Conservation (phyloP, 2,113 vertebrate species). For the Bothrops jararaca region DNA sequence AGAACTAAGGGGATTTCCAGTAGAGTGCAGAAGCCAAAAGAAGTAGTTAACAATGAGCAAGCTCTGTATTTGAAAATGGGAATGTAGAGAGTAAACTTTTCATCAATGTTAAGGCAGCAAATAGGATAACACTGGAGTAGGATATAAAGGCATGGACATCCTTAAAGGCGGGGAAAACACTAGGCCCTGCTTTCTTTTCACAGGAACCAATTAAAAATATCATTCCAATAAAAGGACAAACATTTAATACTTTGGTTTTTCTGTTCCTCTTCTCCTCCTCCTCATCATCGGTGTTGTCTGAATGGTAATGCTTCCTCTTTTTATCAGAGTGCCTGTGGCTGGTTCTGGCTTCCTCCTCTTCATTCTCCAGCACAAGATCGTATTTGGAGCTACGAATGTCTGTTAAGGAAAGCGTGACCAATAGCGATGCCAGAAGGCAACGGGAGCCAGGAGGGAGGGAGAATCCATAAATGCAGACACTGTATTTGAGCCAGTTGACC, state of each 20-base stretch:
- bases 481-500: neutral
- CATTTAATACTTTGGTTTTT: constrained; percentile 79
- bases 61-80: neutral
- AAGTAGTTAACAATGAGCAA: neutral
- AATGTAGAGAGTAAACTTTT: neutral
- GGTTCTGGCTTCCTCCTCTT: constrained; percentile 70
- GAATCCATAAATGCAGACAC: neutral
- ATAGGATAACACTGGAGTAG: neutral
- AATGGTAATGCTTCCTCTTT: constrained; percentile 81
- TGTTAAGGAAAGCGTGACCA: constrained; percentile 69
- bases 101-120: neutral
- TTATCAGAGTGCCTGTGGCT: constrained; percentile 72
- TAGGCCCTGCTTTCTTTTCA: neutral
- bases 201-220: neutral
- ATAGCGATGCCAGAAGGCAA: neutral
- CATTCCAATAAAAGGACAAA: neutral
- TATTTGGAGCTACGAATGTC: constrained; percentile 78
- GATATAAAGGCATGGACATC: neutral
- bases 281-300: constrained; percentile 74
- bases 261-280: constrained; percentile 75
- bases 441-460: constrained; percentile 4
- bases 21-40: neutral
- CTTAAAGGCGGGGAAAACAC: neutral
- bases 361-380: constrained; percentile 84
- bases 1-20: neutral